phyloP scores from a whole-genome alignment of 2,888 invertebrate species.

The Timema cristinae region DNA sequence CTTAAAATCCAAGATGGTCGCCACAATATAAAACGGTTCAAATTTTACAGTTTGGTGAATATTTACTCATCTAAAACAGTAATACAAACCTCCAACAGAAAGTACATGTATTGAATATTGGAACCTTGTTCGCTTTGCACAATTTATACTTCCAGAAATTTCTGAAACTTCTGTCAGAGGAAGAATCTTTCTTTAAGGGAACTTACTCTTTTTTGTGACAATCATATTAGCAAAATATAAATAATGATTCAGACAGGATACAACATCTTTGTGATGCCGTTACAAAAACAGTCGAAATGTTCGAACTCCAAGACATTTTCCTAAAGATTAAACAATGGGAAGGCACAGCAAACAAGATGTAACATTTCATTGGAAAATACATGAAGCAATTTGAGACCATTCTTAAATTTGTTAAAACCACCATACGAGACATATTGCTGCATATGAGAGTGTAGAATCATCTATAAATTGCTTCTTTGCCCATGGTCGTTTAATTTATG shows the following conservation, averaged over 20 bases:
- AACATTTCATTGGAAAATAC: too few relatives aligned
- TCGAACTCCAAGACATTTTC: neutral
- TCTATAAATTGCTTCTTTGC: too few relatives aligned
- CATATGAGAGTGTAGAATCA: too few relatives aligned
- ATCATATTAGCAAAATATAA: neutral
- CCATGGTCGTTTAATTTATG: too few relatives aligned
- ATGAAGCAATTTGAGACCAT: slow-evolving; percentile 3
- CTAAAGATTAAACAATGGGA: neutral
- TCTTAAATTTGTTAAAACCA: neutral
- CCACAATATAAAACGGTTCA: too few relatives aligned
- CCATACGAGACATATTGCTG: too few relatives aligned
- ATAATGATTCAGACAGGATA: neutral
- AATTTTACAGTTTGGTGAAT: too few relatives aligned
- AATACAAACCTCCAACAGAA: too few relatives aligned
- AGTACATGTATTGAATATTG: too few relatives aligned
- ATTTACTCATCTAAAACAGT: too few relatives aligned
- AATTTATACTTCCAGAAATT: too few relatives aligned
- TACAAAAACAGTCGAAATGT: neutral
- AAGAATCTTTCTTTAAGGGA: slow-evolving; percentile 1
- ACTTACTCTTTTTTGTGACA: neutral
- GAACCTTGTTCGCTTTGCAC: neutral
- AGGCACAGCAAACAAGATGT: neutral
- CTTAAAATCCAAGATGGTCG: too few relatives aligned
- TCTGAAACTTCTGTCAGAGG: neutral
- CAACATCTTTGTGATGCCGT: neutral